phyloP scores from a whole-genome alignment of 2,888 invertebrate species.

The Lamproptera curius region DNA sequence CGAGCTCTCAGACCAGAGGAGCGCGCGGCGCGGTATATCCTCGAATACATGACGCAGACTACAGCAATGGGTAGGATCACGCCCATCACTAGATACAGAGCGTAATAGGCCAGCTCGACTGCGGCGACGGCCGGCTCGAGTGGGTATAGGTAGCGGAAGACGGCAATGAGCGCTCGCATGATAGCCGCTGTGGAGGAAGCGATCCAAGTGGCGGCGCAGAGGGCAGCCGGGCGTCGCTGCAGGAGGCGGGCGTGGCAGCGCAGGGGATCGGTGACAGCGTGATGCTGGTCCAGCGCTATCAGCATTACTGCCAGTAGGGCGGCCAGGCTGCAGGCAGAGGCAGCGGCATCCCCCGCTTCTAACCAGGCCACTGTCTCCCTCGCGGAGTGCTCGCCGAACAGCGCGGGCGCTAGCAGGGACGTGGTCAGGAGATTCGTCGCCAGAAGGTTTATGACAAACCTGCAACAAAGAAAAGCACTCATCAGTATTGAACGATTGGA shows the following conservation, averaged over 20 bases:
- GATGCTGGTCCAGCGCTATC: conserved; percentile 74
- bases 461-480: conserved; percentile 56
- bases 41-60: conserved; percentile 85
- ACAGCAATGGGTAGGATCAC: conserved; percentile 72
- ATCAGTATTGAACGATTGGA: no score
- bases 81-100: conserved; percentile 59
- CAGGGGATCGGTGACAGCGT: conserved; percentile 73
- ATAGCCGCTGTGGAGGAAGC: conserved; percentile 60
- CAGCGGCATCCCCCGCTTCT: conserved; percentile 73
- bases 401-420: conserved; percentile 68
- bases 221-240: conserved; percentile 61
- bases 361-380: conserved; percentile 80
- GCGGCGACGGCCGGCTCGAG: conserved; percentile 46
- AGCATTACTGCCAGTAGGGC: conserved; percentile 63
- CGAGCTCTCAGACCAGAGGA: conserved; percentile 79
- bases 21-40: conserved; percentile 87
- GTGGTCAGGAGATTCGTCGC: conserved; percentile 71
- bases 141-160: conserved; percentile 52
- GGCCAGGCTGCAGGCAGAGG: conserved; percentile 56
- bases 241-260: conserved; percentile 71
- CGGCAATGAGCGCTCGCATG: conserved; percentile 52
- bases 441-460: conserved; percentile 81
- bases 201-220: conserved; percentile 76
- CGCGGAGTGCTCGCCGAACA: conserved; percentile 79
- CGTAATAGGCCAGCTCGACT: conserved; percentile 56